Evolutionary conservation across 2,888 invertebrate species (phyloP), one percentile per base, ranked within the genome.

Genomic region (Cheilosia scutellata): DNA sequence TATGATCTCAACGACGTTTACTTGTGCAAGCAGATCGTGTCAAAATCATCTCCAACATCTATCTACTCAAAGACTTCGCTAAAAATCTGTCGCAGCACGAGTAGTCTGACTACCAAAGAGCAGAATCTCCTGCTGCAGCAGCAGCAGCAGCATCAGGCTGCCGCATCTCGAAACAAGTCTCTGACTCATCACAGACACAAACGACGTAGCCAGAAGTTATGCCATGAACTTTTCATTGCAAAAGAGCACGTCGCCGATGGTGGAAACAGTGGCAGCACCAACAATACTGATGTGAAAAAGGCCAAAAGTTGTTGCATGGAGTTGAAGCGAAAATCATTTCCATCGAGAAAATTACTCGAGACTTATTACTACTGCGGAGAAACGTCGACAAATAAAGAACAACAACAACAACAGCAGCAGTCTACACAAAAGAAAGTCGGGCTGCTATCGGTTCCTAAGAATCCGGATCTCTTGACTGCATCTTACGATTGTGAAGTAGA

Each of bases 151-250:
- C 37, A 37, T 11, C 37, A 37, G 37, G 4, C 9, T 11, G 68
- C 40, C 42, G 33, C 25, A 13, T 13, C 13, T n/a, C 37, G 68
- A 47, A 84, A 84, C 40, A 84, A 79, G 65, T 79, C 83, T 74
- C 75, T 84, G 75, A 84, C 25, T 71, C 84, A 79, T 40, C 78
- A 78, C 31, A 29, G 75, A 2, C 58, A 76, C 29, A 84, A 71
- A 55, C 42, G 80, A 55, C 86, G 82, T 2, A 86, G 63, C 60
- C 77, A 57, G 49, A 86, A 82, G 68, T 68, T 86, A 77, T 82
- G 86, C 76, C 86, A 86, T 82, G 86, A 86, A 86, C 63, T 86
- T 72, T 86, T 77, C 63, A 82, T 72, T 82, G n/a, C 76, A 40
- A 76, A 72, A 82, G 75, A 75, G 31, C 29, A 40, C 42, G 60